phyloP scores from a whole-genome alignment of 35 echinoderm and acorn worm species.

The Apostichopus japonicus region DNA sequence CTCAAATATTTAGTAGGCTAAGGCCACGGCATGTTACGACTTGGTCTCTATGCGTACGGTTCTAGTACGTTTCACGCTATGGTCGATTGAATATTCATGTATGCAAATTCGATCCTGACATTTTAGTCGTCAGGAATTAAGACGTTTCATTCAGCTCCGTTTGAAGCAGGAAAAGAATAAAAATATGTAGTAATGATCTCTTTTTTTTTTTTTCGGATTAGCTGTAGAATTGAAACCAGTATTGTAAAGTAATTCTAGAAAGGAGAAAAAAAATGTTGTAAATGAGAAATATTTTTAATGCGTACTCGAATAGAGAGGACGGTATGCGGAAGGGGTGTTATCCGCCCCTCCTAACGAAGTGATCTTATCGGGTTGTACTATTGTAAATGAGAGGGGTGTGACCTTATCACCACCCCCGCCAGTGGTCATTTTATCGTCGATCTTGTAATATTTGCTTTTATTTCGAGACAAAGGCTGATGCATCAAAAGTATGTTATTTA shows the following conservation, averaged over 20 bases:
- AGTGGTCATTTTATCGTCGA: slow-evolving; percentile 20
- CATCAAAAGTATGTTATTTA: background rate
- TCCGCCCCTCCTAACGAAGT: background rate
- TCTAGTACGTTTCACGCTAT: too few relatives aligned
- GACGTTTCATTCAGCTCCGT: too few relatives aligned
- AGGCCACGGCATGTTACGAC: too few relatives aligned
- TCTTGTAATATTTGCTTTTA: slow-evolving; percentile 38
- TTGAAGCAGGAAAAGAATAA: background rate
- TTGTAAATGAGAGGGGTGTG: slow-evolving; percentile 15
- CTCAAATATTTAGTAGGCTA: too few relatives aligned
- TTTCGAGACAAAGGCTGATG: slow-evolving; percentile 31
- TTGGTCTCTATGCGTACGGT: too few relatives aligned
- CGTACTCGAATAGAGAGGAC: slow-evolving; percentile 1
- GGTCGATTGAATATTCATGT: slow-evolving; percentile 25
- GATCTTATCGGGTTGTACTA: slow-evolving; percentile 10
- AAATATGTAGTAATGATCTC: background rate
- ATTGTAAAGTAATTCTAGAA: slow-evolving; percentile 30
- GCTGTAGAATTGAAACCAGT: slow-evolving; percentile 8
- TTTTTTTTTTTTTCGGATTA: background rate
- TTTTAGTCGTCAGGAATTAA: background rate
- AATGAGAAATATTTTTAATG: slow-evolving; percentile 9
- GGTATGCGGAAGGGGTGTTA: background rate
- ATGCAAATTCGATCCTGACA: slow-evolving; percentile 22
- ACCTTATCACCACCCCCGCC: background rate
- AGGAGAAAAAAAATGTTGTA: background rate